A percentile compares a stretch with the other conserved stretches of the same genome.
These are phyloP conservation scores for Fabriciana adippe DNA, from an alignment of 2,888 invertebrate genomes.

Conservation along the genomic window DNA sequence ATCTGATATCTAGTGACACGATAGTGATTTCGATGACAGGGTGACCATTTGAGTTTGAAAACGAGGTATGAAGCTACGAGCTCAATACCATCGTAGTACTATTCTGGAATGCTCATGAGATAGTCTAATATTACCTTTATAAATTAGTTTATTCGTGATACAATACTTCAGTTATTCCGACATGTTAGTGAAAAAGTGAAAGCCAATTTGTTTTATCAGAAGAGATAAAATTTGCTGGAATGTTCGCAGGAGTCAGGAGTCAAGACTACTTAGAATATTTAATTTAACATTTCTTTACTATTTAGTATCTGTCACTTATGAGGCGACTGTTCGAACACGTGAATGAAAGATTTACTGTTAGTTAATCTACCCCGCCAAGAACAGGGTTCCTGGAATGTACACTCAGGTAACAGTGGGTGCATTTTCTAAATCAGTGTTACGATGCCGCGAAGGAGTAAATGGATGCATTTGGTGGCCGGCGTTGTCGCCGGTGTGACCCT, in stretches of 20 bases:
- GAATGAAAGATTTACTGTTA: constrained; percentile 5
- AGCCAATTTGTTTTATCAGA: constrained; percentile 4
- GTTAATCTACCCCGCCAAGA: constrained; percentile 27
- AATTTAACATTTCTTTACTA: constrained; percentile 8
- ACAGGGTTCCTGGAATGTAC: constrained; percentile 71
- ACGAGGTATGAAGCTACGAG: background rate
- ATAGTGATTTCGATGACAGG: constrained; percentile 56
- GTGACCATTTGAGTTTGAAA: constrained; percentile 14
- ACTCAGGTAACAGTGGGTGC: constrained; percentile 70
- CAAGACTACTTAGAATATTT: constrained; percentile 5
- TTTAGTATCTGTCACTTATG: background rate
- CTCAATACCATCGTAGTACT: background rate
- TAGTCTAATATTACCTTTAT: constrained; percentile 12
- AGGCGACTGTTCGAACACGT: background rate
- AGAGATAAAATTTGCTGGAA: constrained; percentile 8
- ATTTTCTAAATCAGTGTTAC: constrained; percentile 63
- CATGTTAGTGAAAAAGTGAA: constrained; percentile 58
- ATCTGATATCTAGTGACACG: constrained; percentile 72
- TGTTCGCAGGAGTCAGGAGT: background rate
- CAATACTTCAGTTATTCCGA: constrained; percentile 54
- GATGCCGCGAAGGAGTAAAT: constrained; percentile 78
- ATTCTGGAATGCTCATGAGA: constrained; percentile 1
- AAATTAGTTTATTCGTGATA: constrained; percentile 53
- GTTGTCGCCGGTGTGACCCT: constrained; percentile 80
- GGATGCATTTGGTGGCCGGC: constrained; percentile 80